Evolutionary conservation across 1,140 invertebrate species (phyloP).

Genomic region (Cotesia chilonis): DNA sequence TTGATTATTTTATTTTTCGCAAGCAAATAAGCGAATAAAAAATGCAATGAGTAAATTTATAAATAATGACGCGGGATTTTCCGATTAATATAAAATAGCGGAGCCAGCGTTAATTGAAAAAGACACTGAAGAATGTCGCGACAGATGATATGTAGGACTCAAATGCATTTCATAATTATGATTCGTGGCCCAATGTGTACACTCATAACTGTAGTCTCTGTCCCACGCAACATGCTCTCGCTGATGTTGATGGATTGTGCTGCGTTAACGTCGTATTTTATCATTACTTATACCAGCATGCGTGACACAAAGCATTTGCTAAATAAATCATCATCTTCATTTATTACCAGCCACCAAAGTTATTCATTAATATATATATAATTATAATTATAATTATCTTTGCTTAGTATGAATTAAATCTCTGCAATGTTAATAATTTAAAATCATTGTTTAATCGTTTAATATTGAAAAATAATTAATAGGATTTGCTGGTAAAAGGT

Average conservation of each 20-base stretch:
- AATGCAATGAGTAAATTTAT: background rate
- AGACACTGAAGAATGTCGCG: slow-evolving; percentile 30
- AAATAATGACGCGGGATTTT: background rate
- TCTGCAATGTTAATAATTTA: too few relatives aligned
- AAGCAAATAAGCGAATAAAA: too few relatives aligned
- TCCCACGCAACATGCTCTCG: slow-evolving; percentile 31
- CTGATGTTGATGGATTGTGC: slow-evolving; percentile 35
- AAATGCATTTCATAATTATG: slow-evolving; percentile 37
- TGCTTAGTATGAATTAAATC: too few relatives aligned
- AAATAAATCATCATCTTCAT: background rate
- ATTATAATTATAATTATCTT: too few relatives aligned
- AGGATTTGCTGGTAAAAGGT: too few relatives aligned
- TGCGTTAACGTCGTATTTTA: slow-evolving; percentile 30
- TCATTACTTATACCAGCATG: slow-evolving; percentile 7
- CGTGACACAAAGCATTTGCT: slow-evolving; percentile 17
- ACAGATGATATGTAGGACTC: slow-evolving; percentile 37
- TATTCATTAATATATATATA: too few relatives aligned
- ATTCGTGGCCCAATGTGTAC: slow-evolving; percentile 33
- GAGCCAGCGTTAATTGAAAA: slow-evolving; percentile 34
- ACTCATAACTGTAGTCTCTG: slow-evolving; percentile 8
- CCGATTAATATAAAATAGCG: slow-evolving; percentile 16
- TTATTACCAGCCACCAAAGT: background rate
- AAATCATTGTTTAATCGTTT: too few relatives aligned
- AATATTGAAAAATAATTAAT: too few relatives aligned
- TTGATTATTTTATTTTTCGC: too few relatives aligned